Evolutionary conservation across 2,797 vertebrate genomes (phyloP), one percentile per base, ranked within the genome.

Genomic region (Erethizon dorsatum): DNA sequence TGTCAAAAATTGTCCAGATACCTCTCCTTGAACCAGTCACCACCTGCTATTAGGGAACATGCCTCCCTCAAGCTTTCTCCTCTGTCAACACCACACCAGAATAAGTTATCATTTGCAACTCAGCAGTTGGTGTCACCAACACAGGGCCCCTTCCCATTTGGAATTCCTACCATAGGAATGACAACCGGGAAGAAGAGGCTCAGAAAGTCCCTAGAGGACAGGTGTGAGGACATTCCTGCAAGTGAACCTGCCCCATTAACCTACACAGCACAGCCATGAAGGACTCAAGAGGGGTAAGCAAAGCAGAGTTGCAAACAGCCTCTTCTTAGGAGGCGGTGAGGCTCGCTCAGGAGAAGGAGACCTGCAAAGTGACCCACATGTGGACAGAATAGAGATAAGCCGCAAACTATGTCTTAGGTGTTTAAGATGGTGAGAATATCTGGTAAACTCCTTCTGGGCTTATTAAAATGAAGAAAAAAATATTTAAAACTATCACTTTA

Each of bases 11-110:
- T 54, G 59, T 88, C 94, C 52, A 88, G 78, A 67, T 97, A 57
- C 47, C 88, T 92, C 83, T 61, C 88, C 69, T 90, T 95, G 92
- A 83, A 88, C 45, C 12, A 15, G 22, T 92, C 80, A 73, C 80
- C 79, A 77, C 77, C 92, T 91, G 82, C 94, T 96, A 50, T 31
- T 57, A 1, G 26, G 75, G 92, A 56, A 18, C 87, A 71, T 47
- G 77, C 37, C 17, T 33, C 88, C 33, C 56, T 75, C 69, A n/a
- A 83, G 67, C 88, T 57, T 63, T 82, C 94, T 73, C 73, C 85
- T 94, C 95, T 94, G 88, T 94, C 94, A 96, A 1, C 26, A 45
- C 95, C 94, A 73, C 90, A 59, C 79, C 91, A 85, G 80, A 91
- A 80, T 88, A 82, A 96, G 94, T 88, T 94, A 84, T 77, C 90